A percentile compares a stretch with the other conserved stretches of the same genome.
phyloP scores from a whole-genome alignment of 2,113 vertebrate species.

The Laticauda colubrina region DNA sequence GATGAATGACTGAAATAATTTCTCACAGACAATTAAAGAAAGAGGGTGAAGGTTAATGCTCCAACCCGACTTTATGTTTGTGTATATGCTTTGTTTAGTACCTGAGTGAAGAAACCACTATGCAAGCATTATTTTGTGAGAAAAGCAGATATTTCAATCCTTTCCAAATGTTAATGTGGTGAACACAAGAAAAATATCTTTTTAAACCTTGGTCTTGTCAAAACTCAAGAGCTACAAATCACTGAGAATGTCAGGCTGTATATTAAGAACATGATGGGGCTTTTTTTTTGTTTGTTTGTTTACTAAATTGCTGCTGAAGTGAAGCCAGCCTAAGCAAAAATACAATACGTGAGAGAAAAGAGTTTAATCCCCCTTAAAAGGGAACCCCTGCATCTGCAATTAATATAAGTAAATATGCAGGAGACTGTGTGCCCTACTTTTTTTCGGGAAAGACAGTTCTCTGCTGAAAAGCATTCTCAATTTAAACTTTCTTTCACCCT shows the following conservation, averaged over 20 bases:
- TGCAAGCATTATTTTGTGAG: slow-evolving; percentile 6
- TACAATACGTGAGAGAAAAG: not conserved
- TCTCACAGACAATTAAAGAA: slow-evolving; percentile 22
- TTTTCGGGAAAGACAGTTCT: not conserved
- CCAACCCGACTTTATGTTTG: not conserved
- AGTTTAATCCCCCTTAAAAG: not conserved
- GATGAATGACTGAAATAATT: slow-evolving; percentile 42
- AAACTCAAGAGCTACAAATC: not conserved
- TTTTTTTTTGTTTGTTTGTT: not conserved
- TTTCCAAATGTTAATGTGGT: not conserved
- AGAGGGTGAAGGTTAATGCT: slow-evolving; percentile 23
- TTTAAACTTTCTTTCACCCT: not conserved
- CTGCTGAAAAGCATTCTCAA: not conserved
- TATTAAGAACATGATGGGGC: not conserved
- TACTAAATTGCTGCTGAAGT: not conserved
- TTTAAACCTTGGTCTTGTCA: not conserved
- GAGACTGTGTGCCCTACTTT: not conserved
- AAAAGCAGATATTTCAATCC: not conserved
- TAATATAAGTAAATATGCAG: not conserved
- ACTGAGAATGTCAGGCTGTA: not conserved
- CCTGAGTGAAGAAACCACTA: slow-evolving; percentile 7
- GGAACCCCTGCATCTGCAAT: not conserved
- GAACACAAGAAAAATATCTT: not conserved
- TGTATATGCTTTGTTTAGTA: not conserved
- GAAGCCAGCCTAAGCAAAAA: not conserved